Percentiles rank a stretch among this genome's conserved stretches.
Conservation (phyloP, 2,888 invertebrate genomes). For the Rhagonycha lutea region DNA sequence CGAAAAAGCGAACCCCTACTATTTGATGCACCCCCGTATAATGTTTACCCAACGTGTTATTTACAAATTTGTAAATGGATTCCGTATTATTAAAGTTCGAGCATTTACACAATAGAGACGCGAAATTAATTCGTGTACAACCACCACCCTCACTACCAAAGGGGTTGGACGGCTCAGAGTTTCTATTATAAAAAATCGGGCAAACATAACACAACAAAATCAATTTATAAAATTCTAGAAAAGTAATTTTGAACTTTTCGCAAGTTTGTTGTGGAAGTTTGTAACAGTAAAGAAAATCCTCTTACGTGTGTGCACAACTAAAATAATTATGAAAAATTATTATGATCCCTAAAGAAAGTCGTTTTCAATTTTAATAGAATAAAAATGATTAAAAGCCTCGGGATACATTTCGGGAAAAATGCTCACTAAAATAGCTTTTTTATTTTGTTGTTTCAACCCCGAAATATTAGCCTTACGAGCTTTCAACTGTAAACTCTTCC, state of each 20-base stretch:
- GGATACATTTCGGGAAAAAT: neutral
- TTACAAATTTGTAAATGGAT: neutral
- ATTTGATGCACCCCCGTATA: neutral
- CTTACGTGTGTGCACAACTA: neutral
- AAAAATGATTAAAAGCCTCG: neutral
- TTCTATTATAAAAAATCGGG: neutral
- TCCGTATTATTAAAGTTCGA: neutral
- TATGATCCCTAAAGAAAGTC: neutral
- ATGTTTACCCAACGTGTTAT: neutral
- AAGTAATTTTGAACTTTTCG: neutral
- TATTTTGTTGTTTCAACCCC: constrained; percentile 17
- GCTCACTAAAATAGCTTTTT: constrained; percentile 18
- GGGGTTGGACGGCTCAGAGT: neutral
- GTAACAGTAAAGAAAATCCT: neutral
- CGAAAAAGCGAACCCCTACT: too few species aligned
- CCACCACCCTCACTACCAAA: neutral
- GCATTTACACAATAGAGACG: neutral
- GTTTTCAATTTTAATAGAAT: neutral
- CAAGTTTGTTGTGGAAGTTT: neutral
- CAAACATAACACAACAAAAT: neutral
- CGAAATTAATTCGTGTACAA: neutral
- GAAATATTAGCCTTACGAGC: constrained; percentile 15
- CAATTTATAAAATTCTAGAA: neutral
- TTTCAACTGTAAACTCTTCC: constrained; percentile 16
- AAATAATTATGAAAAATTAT: neutral